Base-by-base conservation (phyloP, 2,797 vertebrate genomes). In the Nyctibius grandis region DNA sequence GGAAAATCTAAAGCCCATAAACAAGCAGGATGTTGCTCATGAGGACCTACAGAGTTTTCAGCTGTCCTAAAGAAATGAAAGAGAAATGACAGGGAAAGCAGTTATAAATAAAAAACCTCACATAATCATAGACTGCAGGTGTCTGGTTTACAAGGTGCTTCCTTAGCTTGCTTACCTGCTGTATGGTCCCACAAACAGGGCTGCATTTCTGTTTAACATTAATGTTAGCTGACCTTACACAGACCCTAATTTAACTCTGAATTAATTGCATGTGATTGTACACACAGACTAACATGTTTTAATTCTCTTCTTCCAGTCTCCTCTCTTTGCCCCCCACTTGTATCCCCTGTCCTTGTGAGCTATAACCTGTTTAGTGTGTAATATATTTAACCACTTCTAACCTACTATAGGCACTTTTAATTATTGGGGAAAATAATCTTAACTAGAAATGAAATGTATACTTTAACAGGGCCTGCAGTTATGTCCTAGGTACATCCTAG, bases 271-370 rank as follows among this genome's bases (percentile, higher is more conserved):
- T 1, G 0, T 13, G 9, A 16, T 18, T 47, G 14, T 44, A 48
- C 36, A n/a, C 6, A 22, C 5, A 21, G 38, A 40, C 11, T 23
- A 38, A 22, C 0, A 1, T 0, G 38, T 54, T 33, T 19, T n/a
- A 63, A 17, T 34, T 38, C 8, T 21, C 10, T 50, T 64, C 14
- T 53, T 67, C 11, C 51, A 59, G 9, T 6, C 9, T 63, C 23
- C 13, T 20, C 5, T 56, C 29, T 61, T 45, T 42, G 9, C 16
- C 14, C 18, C 15, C 14, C 19, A 21, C 5, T 45, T 57, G 4
- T 21, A n/a, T 19, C 20, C 6, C 5, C 17, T 15, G 20, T 11
- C 25, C 13, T 20, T 51, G n/a, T 57, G 26, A 69, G 6, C 3
- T 40, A 28, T 23, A 14, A 5, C 11, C 26, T 57, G 5, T 26